Evolutionary conservation across 1,140 invertebrate species (phyloP), one percentile per base, ranked within the genome.

Genomic region (Ephestia elutella): DNA sequence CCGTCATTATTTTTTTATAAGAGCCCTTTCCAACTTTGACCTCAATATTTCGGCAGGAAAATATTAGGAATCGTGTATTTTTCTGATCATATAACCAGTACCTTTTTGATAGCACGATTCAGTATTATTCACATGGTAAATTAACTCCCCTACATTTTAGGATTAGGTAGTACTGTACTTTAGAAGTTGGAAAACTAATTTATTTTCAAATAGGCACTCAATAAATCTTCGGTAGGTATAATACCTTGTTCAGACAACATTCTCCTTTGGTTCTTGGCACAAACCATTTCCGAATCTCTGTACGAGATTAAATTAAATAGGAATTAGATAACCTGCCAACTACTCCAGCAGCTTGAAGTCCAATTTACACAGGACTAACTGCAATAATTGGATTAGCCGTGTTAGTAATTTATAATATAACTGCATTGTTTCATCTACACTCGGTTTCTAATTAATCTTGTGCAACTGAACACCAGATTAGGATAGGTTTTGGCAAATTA

Each of bases 291-390:
- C 13, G 15, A 15, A 44, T 44, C 38, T 15, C 38, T 44, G 10
- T 44, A 44, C 38, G 15, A 44, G 38, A 44, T 44, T 44, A 44
- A 44, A 15, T 44, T 44, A 44, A 44, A 44, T 15, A 44, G 38
- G 38, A 44, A 44, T 44, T 44, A 44, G 38, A 44, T 44, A 44
- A 44, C 38, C 38, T 17, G 38, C 38, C 38, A 44, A 44, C 38
- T 17, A n/a, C n/a, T n/a, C n/a, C n/a, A 5, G 2, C n/a, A 15
- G 10, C 38, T 44, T 44, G 38, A 44, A 44, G 38, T 44, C 38
- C 38, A 44, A 44, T 44, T 44, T 44, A 15, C n/a, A 44, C 38
- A 44, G 32, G 13, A 44, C 38, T 44, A 44, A 44, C 38, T 44
- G 38, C 38, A 44, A 44, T 44, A 44, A 44, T 44, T 44, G 38